Base-by-base conservation (phyloP, 2,113 vertebrate species). In the Muntiacus reevesi region DNA sequence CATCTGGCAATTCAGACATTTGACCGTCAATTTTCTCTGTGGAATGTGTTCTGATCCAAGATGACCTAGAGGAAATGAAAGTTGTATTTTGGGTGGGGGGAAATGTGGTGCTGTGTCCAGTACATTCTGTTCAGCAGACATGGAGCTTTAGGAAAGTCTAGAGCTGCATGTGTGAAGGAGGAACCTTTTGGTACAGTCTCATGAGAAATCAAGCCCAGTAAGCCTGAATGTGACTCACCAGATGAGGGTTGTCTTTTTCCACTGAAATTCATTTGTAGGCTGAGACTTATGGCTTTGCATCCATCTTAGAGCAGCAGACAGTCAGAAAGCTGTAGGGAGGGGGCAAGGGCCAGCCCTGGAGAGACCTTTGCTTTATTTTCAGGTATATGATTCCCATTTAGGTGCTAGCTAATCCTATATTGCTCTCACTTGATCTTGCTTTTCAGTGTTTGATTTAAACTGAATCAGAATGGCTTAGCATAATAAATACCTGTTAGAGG, bases 221-320 rank as follows among this genome's bases (percentile, higher is more conserved):
- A 97, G 96, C 89, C 88, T 71, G 64, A 90, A 40, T 94, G 62
- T 95, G 98, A 96, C 86, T 97, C 89, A 95, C 89, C 52, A 95
- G 93, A 54, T 5, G 28, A 95, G 91, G 89, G 64, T 91, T 88
- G 91, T 95, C 97, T 98, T 97, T 97, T 97, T 93, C 93, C 92
- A 92, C 90, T 90, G 96, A 98, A 91, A 97, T 96, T 98, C 97
- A 97, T 98, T 89, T 95, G 93, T 84, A 64, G 86, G 89, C 93
- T 89, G 89, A 97, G 92, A 97, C 93, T 93, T 98, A 93, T 0
- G 67, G 89, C 95, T 98, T 91, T 97, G 57, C 78, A 76, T 96
- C 97, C 89, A 84, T 97, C 96, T 97, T 87, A 96, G 85, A 91
- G 84, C 59, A 50, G 87, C 85, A 83, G 79, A 60, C 74, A 76